Evolutionary conservation across 2,113 vertebrate genomes (phyloP).

Genomic region (Perca schrenkii): DNA sequence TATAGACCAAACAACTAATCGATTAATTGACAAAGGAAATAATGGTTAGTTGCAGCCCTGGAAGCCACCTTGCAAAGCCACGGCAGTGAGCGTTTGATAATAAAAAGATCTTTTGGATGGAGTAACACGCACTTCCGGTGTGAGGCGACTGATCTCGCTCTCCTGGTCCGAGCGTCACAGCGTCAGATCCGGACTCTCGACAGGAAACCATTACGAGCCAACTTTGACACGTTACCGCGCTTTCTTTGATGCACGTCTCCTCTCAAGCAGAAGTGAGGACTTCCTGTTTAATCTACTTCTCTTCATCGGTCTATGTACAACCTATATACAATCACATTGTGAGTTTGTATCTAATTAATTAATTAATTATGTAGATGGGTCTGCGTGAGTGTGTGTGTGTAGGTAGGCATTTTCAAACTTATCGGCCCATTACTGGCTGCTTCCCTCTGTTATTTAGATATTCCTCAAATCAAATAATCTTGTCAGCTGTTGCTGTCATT

Average conservation of each 20-base stretch:
- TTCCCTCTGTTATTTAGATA: slow-evolving; percentile 19
- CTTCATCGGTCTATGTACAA: slow-evolving; percentile 61
- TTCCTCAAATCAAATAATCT: background rate
- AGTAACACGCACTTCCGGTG: background rate
- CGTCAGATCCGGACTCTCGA: background rate
- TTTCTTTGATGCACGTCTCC: background rate
- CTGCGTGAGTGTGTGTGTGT: slow-evolving; percentile 1
- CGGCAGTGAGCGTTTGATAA: background rate
- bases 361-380: slow-evolving; percentile 31
- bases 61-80: background rate
- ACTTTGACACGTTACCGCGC: background rate
- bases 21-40: no score
- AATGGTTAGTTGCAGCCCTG: no score
- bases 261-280: slow-evolving; percentile 47
- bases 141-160: background rate
- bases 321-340: slow-evolving; percentile 60
- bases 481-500: slow-evolving; percentile 2
- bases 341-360: slow-evolving; percentile 31
- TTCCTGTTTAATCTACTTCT: slow-evolving; percentile 47
- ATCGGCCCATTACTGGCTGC: slow-evolving; percentile 3
- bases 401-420: slow-evolving; percentile 7
- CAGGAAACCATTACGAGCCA: background rate
- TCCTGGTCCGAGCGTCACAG: background rate
- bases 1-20: no score
- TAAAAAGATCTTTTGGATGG: background rate